Evolutionary conservation across 2,797 vertebrate species (phyloP).

Genomic region (Epinephelus malabaricus): DNA sequence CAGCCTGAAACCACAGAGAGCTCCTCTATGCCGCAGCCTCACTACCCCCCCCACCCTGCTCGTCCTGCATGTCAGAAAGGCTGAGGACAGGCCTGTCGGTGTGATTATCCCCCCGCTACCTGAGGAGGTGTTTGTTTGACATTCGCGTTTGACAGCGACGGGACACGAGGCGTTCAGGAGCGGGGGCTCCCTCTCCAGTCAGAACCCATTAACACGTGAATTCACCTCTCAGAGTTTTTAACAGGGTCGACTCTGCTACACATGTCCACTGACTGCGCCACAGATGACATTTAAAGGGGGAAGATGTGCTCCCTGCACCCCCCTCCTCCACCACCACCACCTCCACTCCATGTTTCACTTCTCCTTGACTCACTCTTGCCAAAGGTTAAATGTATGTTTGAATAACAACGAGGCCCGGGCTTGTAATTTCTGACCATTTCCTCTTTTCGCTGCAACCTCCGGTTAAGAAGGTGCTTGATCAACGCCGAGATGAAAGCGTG

Average conservation of each 20-base stretch:
- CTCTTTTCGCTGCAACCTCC: slow-evolving; percentile 70
- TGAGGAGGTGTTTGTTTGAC: slow-evolving; percentile 93
- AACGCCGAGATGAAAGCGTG: slow-evolving; percentile 78
- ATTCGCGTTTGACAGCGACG: slow-evolving; percentile 88
- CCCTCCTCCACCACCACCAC: too few relatives aligned
- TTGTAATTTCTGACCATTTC: slow-evolving; percentile 77
- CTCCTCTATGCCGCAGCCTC: slow-evolving; percentile 8
- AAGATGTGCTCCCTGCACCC: slow-evolving; percentile 32
- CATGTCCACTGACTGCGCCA: slow-evolving; percentile 66
- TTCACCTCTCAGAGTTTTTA: slow-evolving; percentile 83
- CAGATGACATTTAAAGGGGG: slow-evolving; percentile 76
- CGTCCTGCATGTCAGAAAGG: slow-evolving; percentile 82
- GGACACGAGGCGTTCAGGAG: slow-evolving; percentile 81
- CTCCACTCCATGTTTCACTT: slow-evolving; percentile 39
- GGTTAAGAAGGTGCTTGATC: slow-evolving; percentile 82
- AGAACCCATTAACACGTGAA: slow-evolving; percentile 88
- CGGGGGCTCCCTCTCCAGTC: slow-evolving; percentile 85
- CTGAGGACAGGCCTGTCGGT: slow-evolving; percentile 88
- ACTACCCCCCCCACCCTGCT: slow-evolving; percentile 2
- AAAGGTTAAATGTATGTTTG: slow-evolving; percentile 82
- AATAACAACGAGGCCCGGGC: slow-evolving; percentile 68
- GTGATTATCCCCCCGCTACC: slow-evolving; percentile 89
- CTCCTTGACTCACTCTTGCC: slow-evolving; percentile 81
- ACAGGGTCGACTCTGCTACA: slow-evolving; percentile 71
- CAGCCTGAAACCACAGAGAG: slow-evolving; percentile 16